Conservation (phyloP, 2,113 vertebrate species). For the Oreocharis arfaki region DNA sequence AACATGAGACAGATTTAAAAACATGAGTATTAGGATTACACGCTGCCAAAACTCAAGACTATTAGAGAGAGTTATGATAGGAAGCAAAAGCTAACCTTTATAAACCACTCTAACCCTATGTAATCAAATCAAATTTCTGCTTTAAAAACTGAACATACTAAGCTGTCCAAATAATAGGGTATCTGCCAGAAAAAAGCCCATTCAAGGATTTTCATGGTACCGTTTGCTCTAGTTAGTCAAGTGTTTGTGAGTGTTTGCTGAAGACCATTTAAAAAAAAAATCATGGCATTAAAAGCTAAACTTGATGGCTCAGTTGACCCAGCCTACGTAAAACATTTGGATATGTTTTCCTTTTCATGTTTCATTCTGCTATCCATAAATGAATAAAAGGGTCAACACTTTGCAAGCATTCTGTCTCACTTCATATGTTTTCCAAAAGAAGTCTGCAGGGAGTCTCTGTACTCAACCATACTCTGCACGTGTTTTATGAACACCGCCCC, state of each 20-base stretch:
- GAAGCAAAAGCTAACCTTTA: constrained; percentile 6
- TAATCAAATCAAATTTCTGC: neutral
- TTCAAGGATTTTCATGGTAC: neutral
- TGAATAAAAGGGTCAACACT: neutral
- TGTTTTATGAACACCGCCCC: neutral
- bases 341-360: neutral
- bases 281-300: neutral
- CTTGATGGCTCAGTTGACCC: neutral
- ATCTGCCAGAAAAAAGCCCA: neutral
- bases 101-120: neutral
- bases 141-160: neutral
- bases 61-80: neutral
- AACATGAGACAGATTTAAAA: neutral
- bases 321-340: neutral
- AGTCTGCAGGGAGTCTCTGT: neutral
- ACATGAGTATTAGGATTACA: neutral
- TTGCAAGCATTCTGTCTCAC: neutral
- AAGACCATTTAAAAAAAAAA: neutral
- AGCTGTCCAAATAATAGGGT: neutral
- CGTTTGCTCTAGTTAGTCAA: neutral
- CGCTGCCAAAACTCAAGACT: neutral
- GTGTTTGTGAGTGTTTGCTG: neutral
- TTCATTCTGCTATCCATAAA: neutral
- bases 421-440: neutral
- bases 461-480: neutral